Conservation (phyloP, 2,888 invertebrate species). For the Gortyna flavago region DNA sequence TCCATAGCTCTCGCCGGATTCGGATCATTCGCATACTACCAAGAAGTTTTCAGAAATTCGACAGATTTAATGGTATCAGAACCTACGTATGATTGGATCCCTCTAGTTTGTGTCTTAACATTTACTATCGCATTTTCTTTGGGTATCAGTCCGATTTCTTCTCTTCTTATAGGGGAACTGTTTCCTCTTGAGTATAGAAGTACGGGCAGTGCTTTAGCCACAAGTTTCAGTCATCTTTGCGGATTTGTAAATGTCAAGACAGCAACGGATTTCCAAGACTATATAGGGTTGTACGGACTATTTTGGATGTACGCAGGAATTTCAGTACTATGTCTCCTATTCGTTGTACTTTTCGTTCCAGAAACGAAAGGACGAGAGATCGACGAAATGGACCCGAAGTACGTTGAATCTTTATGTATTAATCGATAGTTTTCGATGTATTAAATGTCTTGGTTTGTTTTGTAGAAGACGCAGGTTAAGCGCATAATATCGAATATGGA, state of each 20-base stretch:
- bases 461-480: constrained; percentile 47
- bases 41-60: constrained; percentile 89
- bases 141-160: constrained; percentile 94
- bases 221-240: constrained; percentile 95
- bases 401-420: constrained; percentile 89
- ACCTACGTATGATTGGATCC: constrained; percentile 93
- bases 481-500: constrained; percentile 46
- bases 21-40: constrained; percentile 96
- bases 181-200: constrained; percentile 93
- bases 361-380: constrained; percentile 97
- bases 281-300: constrained; percentile 94
- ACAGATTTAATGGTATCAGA: constrained; percentile 78
- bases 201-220: constrained; percentile 92
- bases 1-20: constrained; percentile 95
- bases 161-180: constrained; percentile 92
- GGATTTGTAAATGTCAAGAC: constrained; percentile 96
- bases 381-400: constrained; percentile 95
- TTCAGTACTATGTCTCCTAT: constrained; percentile 94
- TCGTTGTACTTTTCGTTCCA: constrained; percentile 95
- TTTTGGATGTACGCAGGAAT: constrained; percentile 96
- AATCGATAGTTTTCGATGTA: constrained; percentile 84
- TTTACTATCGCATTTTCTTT: constrained; percentile 96
- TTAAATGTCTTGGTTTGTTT: constrained; percentile 45
- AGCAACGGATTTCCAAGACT: constrained; percentile 94
- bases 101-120: constrained; percentile 94